phyloP scores from a whole-genome alignment of 37 sponge, comb jelly and placozoan genomes.

The Tethya wilhelma region DNA sequence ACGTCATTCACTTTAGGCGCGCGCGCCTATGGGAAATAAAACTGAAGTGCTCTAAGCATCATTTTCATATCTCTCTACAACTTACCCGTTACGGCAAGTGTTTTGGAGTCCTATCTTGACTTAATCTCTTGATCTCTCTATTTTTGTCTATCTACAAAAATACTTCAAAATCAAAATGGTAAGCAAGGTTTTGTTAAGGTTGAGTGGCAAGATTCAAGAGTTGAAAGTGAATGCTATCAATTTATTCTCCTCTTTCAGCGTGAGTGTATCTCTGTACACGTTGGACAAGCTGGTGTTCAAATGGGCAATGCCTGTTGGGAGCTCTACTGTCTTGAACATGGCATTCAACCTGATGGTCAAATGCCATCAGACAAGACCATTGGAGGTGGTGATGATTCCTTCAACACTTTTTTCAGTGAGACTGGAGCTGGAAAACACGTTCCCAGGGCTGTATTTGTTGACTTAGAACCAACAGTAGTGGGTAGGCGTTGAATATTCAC shows the following conservation, averaged over 20 bases:
- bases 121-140: neutral
- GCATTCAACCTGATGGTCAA: slow-evolving; percentile 98
- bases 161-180: slow-evolving; percentile 25
- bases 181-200: neutral
- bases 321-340: slow-evolving; percentile 98
- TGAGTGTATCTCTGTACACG: slow-evolving; percentile 96
- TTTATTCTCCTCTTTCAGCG: slow-evolving; percentile 59
- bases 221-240: neutral
- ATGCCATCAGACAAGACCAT: slow-evolving; percentile 98
- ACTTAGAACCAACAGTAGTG: slow-evolving; percentile 97
- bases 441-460: slow-evolving; percentile 95
- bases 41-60: too few species aligned
- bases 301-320: slow-evolving; percentile 99
- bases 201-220: neutral
- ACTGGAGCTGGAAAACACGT: slow-evolving; percentile 99
- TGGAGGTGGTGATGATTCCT: slow-evolving; percentile 97
- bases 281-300: slow-evolving; percentile 99
- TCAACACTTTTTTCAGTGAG: slow-evolving; percentile 99
- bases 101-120: neutral
- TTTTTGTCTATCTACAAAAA: too few species aligned
- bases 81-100: too few species aligned
- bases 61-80: too few species aligned
- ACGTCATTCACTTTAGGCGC: too few species aligned
- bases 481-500: slow-evolving; percentile 50
- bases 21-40: too few species aligned